A percentile compares a stretch with the other conserved stretches of the same genome.
Conservation (phyloP, 2,797 vertebrate species). For the Diceros bicornis region DNA sequence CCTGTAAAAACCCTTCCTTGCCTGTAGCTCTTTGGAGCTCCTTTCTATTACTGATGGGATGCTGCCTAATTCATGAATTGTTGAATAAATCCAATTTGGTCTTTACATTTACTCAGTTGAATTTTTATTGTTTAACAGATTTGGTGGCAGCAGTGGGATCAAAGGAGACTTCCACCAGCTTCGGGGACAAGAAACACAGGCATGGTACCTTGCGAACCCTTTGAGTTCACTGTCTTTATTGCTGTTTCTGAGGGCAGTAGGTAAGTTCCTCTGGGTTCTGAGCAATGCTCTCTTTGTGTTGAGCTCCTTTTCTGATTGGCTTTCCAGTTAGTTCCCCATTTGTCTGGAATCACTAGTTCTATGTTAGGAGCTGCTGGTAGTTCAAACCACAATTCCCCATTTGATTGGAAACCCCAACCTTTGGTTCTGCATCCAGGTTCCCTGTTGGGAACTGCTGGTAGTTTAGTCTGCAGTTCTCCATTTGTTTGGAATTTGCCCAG, state of each 20-base stretch:
- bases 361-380: too few relatives aligned
- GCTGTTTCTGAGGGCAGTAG: background rate
- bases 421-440: background rate
- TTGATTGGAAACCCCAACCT: background rate
- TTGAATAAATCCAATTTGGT: background rate
- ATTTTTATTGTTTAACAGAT: background rate
- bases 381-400: background rate
- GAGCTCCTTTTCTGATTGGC: background rate
- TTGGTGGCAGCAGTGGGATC: background rate
- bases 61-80: background rate
- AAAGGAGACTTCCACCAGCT: background rate
- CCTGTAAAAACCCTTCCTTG: too few relatives aligned
- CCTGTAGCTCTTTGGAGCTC: background rate
- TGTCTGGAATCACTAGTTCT: too few relatives aligned
- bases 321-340: background rate
- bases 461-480: background rate
- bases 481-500: background rate
- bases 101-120: background rate
- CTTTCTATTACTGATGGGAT: background rate
- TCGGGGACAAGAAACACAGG: background rate
- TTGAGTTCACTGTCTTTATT: background rate
- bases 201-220: background rate
- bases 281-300: background rate
- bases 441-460: background rate
- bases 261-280: background rate